Evolutionary conservation across 2,797 vertebrate genomes (phyloP), one percentile per base, ranked within the genome.

Genomic region (Iguana delicatissima): DNA sequence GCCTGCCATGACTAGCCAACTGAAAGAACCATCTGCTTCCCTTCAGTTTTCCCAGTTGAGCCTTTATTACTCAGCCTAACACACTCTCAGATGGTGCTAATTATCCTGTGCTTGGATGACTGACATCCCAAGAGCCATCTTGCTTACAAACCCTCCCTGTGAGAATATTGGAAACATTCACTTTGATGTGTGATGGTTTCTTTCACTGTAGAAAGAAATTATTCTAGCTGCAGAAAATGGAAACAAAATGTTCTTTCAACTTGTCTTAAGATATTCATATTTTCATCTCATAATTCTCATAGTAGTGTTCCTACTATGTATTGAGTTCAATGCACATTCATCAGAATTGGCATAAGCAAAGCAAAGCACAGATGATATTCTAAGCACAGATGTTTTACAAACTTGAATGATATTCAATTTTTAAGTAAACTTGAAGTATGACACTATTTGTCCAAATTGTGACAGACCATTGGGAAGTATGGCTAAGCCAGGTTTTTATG

Each of bases 221-320:
- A 73, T 81, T 32, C 69, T 73, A 73, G 55, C 32, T 74, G 55
- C 13, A 90, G 64, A 73, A 85, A 81, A 80, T 86, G 69, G 80
- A 86, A 86, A 86, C 77, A 86, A 90, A 90, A 90, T 22, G 94
- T 93, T 86, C 84, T 85, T 93, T 93, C 90, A 92, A 91, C 87
- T 92, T 52, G 80, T 74, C 92, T 88, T 88, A 95, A 96, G 26
- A 84, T 79, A 85, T 80, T 89, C 67, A 16, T 59, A 46, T 9
- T 74, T 89, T 59, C 46, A 73, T 81, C 57, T 46, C 64, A 59
- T 77, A 32, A 50, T 64, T 62, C 50, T 62, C 24, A 50, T 38
- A 64, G 13, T 82, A 46, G 32, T 59, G 80, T 84, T 84, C 84
- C 88, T 12, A 76, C 52, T 46, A 76, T 35, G 38, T 35, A 77